A percentile compares a stretch with the other conserved stretches of the same genome.
Evolutionary conservation across 1,140 invertebrate genomes (phyloP).

Genomic region (Drosophila kohkoa): DNA sequence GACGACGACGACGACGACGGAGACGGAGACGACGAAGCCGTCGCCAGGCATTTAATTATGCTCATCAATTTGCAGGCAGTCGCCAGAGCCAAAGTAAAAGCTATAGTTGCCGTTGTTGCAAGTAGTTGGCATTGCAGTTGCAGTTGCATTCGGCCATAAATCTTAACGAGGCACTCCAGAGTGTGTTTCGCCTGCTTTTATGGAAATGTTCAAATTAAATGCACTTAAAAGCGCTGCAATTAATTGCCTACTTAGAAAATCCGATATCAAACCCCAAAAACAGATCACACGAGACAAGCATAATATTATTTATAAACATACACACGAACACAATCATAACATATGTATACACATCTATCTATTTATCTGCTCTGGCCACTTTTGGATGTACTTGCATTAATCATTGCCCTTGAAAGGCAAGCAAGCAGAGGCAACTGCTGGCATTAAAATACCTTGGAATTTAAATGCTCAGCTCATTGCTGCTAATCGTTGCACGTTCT

Average conservation of each 20-base stretch:
- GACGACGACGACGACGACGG: conserved; percentile 5
- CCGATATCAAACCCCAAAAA: conserved; percentile 42
- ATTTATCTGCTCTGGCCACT: background rate
- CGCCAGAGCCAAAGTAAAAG: conserved; percentile 19
- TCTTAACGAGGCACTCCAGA: conserved; percentile 56
- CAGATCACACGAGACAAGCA: conserved; percentile 18
- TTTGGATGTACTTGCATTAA: conserved; percentile 52
- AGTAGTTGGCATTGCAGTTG: conserved; percentile 11
- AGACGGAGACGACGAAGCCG: conserved; percentile 21
- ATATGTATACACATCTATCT: too few species aligned
- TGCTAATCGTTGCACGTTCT: conserved; percentile 64
- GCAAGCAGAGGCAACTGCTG: background rate
- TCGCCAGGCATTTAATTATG: conserved; percentile 77
- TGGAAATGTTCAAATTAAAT: conserved; percentile 74
- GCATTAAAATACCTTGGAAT: conserved; percentile 57
- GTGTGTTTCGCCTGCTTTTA: conserved; percentile 36
- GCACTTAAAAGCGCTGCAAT: conserved; percentile 71
- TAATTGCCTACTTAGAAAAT: conserved; percentile 63
- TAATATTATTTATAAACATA: conserved; percentile 24
- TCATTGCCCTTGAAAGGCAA: conserved; percentile 69
- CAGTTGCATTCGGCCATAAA: conserved; percentile 55
- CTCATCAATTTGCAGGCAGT: conserved; percentile 73
- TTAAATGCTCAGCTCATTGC: conserved; percentile 75
- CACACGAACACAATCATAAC: background rate
- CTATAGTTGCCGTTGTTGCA: conserved; percentile 46